Conservation (phyloP, 1,140 invertebrate genomes). For the Holotrichia oblita region DNA sequence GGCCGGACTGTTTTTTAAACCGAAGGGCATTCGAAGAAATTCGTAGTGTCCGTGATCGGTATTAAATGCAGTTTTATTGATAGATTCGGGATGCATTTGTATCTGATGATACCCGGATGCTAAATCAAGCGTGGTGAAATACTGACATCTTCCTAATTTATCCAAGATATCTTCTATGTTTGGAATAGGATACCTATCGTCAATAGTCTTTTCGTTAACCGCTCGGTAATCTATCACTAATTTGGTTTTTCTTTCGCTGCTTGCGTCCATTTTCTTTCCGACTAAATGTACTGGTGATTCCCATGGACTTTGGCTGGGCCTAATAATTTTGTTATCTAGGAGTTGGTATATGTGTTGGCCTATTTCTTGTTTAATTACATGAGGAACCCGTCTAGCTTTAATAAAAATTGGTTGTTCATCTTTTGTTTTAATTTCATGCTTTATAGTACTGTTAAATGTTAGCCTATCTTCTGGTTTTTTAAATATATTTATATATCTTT, state of each 20-base stretch:
- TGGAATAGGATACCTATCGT: slow-evolving; percentile 63
- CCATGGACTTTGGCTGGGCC: too few relatives aligned
- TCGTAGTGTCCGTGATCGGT: slow-evolving; percentile 18
- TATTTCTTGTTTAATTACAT: slow-evolving; percentile 4
- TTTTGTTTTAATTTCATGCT: slow-evolving; percentile 33
- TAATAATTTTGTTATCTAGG: too few relatives aligned
- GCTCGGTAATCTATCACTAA: slow-evolving; percentile 57
- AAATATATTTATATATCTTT: slow-evolving; percentile 17
- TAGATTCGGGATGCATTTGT: slow-evolving; percentile 6
- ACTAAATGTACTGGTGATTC: too few relatives aligned
- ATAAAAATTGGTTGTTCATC: slow-evolving; percentile 31
- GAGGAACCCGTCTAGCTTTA: slow-evolving; percentile 1
- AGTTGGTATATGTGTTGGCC: background rate
- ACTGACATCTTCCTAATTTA: slow-evolving; percentile 10
- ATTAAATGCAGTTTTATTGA: slow-evolving; percentile 26
- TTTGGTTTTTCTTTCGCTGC: slow-evolving; percentile 54
- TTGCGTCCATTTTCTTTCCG: slow-evolving; percentile 44
- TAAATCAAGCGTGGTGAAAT: slow-evolving; percentile 34
- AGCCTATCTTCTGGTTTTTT: background rate
- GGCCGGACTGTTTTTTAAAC: slow-evolving; percentile 40
- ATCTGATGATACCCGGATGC: slow-evolving; percentile 35
- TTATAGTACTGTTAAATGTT: slow-evolving; percentile 9
- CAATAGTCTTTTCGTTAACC: slow-evolving; percentile 57
- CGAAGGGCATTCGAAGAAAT: slow-evolving; percentile 34
- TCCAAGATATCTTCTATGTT: slow-evolving; percentile 52